Conservation (phyloP, 1,140 invertebrate species). For the Meloidogyne exigua region DNA sequence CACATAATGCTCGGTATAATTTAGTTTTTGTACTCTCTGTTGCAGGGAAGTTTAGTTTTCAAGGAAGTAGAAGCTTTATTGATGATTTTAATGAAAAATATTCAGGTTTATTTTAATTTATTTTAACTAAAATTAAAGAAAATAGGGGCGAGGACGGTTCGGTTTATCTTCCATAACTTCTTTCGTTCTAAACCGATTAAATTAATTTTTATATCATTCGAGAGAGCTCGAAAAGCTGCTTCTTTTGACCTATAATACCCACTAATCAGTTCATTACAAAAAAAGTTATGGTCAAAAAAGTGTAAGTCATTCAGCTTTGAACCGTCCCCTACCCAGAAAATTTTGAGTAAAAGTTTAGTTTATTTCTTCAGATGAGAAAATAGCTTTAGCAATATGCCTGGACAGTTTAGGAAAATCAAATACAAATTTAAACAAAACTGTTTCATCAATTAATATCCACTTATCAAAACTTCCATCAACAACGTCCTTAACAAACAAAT, state of each 20-base stretch:
- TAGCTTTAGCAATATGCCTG: slow-evolving; percentile 81
- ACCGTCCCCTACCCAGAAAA: no score
- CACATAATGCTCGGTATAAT: slow-evolving; percentile 78
- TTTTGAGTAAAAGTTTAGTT: no score
- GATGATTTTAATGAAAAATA: slow-evolving; percentile 82
- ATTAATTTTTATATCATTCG: no score
- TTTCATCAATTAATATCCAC: slow-evolving; percentile 78
- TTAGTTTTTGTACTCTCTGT: slow-evolving; percentile 86
- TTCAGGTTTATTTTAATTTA: slow-evolving; percentile 70
- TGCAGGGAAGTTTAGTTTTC: slow-evolving; percentile 90
- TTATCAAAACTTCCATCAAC: slow-evolving; percentile 93
- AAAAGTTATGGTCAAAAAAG: no score
- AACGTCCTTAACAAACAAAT: slow-evolving; percentile 74
- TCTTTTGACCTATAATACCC: no score
- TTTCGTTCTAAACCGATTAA: no score
- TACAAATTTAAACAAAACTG: slow-evolving; percentile 64
- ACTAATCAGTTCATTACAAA: no score
- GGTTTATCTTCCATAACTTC: no score
- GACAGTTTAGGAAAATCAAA: slow-evolving; percentile 72
- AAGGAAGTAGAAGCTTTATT: slow-evolving; percentile 91
- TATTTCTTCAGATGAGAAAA: slow-evolving; percentile 37
- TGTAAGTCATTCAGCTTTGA: no score
- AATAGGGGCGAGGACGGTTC: not conserved
- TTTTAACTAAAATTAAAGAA: slow-evolving; percentile 7
- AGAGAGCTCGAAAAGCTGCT: no score